phyloP scores from a whole-genome alignment of 2,113 vertebrate genomes.

The Meleagris gallopavo region DNA sequence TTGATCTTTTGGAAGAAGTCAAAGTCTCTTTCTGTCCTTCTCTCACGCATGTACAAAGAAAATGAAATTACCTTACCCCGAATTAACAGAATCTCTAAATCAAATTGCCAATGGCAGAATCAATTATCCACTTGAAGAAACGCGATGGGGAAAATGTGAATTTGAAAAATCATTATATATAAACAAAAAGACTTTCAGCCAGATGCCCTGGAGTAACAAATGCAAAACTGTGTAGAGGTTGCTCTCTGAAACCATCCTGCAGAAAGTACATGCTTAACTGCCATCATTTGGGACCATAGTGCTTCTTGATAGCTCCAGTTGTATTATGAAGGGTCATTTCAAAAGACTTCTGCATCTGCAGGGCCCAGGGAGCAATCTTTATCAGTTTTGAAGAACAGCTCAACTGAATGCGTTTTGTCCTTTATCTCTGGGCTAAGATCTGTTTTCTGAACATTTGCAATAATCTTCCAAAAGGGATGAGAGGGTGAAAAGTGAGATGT shows the following conservation, averaged over 20 bases:
- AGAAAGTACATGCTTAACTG: background rate
- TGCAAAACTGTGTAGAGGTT: background rate
- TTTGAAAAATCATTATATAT: background rate
- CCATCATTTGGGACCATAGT: background rate
- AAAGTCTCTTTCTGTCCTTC: background rate
- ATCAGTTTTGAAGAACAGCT: background rate
- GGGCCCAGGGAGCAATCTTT: background rate
- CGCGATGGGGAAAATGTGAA: background rate
- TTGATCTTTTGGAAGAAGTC: background rate
- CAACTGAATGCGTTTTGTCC: background rate
- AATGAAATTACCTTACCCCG: background rate
- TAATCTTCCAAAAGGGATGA: background rate
- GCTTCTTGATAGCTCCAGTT: background rate
- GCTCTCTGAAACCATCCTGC: background rate
- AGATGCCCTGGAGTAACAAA: background rate
- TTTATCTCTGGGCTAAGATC: background rate
- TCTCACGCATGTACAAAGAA: background rate
- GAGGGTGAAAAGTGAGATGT: fast-evolving
- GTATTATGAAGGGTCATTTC: background rate
- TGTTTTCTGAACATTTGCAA: background rate
- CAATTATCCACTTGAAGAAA: background rate
- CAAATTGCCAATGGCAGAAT: background rate
- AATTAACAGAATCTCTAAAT: background rate
- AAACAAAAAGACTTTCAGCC: background rate
- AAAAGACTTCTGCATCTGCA: background rate